Evolutionary conservation across 2,888 invertebrate genomes (phyloP), one percentile per base, ranked within the genome.

Genomic region (Scrobipalpa atriplicella): DNA sequence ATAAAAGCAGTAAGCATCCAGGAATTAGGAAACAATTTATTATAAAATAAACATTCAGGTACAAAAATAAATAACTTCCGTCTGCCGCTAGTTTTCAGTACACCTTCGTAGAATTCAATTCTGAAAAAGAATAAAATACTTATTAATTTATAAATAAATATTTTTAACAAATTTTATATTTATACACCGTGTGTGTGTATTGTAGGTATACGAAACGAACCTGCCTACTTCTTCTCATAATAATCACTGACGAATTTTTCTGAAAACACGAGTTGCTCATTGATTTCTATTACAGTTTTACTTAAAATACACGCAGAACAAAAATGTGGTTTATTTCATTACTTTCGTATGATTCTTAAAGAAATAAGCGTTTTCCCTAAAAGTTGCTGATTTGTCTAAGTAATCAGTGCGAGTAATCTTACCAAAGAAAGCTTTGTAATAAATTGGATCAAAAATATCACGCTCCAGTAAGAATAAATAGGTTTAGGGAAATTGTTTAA

Each of bases 1-100:
- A 9, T 19, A 10, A 54, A 54, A 54, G 1, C 1, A 54, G 2
- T 19, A 8, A 21, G 21, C 6, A n/a, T 8, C 6, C 1, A 52
- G 18, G 1, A 10, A 18, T 52, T 19, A 19, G 9, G 19, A 10
- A 21, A 56, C 19, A 7, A 6, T 56, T 56, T 21, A 56, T 56
- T 56, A 29, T 2, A 56, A 29, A 56, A 56, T 19, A 21, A 21
- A 13, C 29, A 21, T 56, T 56, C 54, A 56, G 54, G 54, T 56
- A 56, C 54, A 56, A 21, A 56, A 56, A 29, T 29, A 56, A 56
- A 29, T 56, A 56, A 56, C 13, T 56, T 21, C 13, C 10, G 19
- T 19, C 21, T 21, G 11, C 6, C 13, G 8, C 21, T 56, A 52
- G 2, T n/a, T 52, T 21, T 52, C 21, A 21, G 11, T 21, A 56